Percentiles rank a stretch among this genome's conserved stretches.
Evolutionary conservation across 1,140 invertebrate genomes (phyloP).

Genomic region (Melipona quadrifasciata): DNA sequence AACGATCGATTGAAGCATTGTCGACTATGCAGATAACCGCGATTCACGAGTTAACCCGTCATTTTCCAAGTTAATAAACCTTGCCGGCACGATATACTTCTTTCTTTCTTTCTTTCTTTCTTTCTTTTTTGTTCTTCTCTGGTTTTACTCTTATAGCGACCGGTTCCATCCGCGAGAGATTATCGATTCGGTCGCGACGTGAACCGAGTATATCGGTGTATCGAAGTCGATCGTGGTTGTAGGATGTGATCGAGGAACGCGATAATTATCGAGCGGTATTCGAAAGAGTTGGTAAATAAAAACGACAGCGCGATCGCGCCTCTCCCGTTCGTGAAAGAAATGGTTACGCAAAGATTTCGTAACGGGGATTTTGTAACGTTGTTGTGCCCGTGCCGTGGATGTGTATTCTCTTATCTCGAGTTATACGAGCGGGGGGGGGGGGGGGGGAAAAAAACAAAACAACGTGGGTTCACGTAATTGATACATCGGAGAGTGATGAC

Average conservation of each 20-base stretch:
- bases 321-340: too few relatives aligned
- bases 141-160: neutral
- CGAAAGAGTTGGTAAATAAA: constrained; percentile 14
- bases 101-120: neutral
- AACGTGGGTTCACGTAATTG: constrained; percentile 52
- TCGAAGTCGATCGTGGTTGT: too few relatives aligned
- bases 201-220: constrained; percentile 19
- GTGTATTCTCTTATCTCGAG: constrained; percentile 41
- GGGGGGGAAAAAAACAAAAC: too few relatives aligned
- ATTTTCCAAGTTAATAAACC: constrained; percentile 35
- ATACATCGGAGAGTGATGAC: constrained; percentile 55
- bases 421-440: constrained; percentile 1
- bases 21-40: neutral
- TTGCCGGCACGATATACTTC: neutral
- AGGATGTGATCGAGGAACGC: neutral
- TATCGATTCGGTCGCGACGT: constrained; percentile 30
- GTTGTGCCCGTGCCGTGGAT: constrained; percentile 30
- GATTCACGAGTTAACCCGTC: constrained; percentile 15
- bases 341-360: constrained; percentile 61
- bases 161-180: neutral
- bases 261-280: constrained; percentile 18
- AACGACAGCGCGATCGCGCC: neutral
- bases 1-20: neutral
- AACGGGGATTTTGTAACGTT: constrained; percentile 68
- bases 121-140: too few relatives aligned